Evolutionary conservation across 1,140 invertebrate species (phyloP).

Genomic region (Drosophila bocki): DNA sequence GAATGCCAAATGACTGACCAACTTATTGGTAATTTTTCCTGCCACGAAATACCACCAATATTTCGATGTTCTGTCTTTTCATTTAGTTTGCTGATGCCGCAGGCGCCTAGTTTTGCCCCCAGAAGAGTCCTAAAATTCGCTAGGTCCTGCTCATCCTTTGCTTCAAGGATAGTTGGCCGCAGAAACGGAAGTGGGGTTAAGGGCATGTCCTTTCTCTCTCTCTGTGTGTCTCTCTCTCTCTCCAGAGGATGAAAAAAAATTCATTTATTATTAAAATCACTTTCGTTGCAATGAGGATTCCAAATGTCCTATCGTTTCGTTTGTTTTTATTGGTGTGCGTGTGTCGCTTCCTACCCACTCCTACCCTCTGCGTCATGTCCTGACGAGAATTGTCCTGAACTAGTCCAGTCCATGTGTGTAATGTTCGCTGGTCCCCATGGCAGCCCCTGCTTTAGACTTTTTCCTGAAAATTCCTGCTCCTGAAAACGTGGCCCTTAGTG

Average conservation of each 20-base stretch:
- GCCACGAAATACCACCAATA: constrained; percentile 5
- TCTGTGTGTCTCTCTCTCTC: neutral
- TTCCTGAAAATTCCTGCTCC: constrained; percentile 16
- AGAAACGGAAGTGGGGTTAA: constrained; percentile 26
- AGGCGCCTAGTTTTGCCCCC: constrained; percentile 18
- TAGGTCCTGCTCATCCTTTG: neutral
- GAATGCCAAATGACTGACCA: constrained; percentile 1
- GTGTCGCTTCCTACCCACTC: constrained; percentile 15
- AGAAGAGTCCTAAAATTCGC: constrained; percentile 39
- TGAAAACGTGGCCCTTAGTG: constrained; percentile 9
- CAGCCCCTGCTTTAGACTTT: constrained; percentile 3
- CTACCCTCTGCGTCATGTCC: constrained; percentile 2
- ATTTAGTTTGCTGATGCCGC: constrained; percentile 32
- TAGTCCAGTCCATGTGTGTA: constrained; percentile 62
- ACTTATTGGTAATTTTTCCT: constrained; percentile 14
- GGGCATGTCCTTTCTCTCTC: constrained; percentile 14
- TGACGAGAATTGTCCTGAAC: constrained; percentile 73
- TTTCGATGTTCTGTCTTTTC: constrained; percentile 8
- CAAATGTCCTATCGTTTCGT: constrained; percentile 81
- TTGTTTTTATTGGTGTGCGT: constrained; percentile 81
- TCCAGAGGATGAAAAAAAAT: constrained; percentile 50
- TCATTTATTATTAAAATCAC: constrained; percentile 84
- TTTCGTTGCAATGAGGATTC: constrained; percentile 84
- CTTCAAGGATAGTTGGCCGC: constrained; percentile 31
- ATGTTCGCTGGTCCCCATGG: constrained; percentile 20